These are phyloP conservation scores for Orgyia antiqua DNA, from an alignment of 2,888 invertebrate genomes.

Conservation along the genomic window DNA sequence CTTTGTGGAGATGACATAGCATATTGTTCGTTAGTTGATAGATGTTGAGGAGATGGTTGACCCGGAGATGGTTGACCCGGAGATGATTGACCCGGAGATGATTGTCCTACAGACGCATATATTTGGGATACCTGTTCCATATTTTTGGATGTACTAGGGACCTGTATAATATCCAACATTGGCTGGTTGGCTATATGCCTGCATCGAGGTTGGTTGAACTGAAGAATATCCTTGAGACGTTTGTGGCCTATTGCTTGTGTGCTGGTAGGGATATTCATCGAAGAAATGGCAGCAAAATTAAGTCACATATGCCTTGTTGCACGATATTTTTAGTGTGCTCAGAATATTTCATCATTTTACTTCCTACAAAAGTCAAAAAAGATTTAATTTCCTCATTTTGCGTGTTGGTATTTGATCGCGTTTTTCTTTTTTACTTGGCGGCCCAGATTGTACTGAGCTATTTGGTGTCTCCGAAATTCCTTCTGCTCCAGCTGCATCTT, in stretches of 20 bases:
- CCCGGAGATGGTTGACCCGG: conserved; percentile 6
- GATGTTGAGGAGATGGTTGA: conserved; percentile 5
- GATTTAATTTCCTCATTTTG: conserved; percentile 6
- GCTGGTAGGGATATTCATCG: conserved; percentile 8
- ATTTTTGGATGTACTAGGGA: conserved; percentile 6
- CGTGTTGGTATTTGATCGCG: conserved; percentile 1
- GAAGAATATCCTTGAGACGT: conserved; percentile 9
- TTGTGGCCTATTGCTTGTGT: conserved; percentile 7
- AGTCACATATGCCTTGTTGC: conserved; percentile 8
- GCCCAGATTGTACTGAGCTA: conserved; percentile 7
- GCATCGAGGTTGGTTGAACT: conserved; percentile 9
- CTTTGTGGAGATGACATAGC: conserved; percentile 6
- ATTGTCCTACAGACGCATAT: conserved; percentile 1
- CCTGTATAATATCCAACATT: conserved; percentile 7
- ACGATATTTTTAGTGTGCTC: background rate
- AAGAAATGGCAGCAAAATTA: conserved; percentile 7
- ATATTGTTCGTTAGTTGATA: conserved; percentile 7
- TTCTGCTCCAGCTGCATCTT: conserved; percentile 8
- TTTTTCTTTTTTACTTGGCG: conserved; percentile 6
- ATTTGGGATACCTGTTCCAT: conserved; percentile 8
- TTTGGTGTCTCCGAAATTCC: conserved; percentile 6
- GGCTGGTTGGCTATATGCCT: conserved; percentile 4
- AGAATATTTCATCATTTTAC: conserved; percentile 6
- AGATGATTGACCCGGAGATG: conserved; percentile 2
- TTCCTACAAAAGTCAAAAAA: conserved; percentile 5